Evolutionary conservation across 2,797 vertebrate genomes (phyloP).

Genomic region (Aphelocoma californica): DNA sequence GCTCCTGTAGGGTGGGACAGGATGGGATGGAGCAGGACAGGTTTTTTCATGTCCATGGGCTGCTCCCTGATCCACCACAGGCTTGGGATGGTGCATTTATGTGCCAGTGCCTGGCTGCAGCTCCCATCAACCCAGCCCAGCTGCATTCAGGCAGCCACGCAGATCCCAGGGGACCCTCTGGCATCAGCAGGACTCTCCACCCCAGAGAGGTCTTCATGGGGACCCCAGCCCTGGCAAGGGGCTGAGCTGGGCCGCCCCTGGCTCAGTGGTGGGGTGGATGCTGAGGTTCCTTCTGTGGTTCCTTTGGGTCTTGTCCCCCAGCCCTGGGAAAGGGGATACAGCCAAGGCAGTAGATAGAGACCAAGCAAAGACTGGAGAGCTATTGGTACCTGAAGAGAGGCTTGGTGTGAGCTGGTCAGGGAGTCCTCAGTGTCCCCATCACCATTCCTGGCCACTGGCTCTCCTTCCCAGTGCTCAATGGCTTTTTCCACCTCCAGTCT

Average conservation of each 20-base stretch:
- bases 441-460: neutral
- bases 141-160: neutral
- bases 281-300: neutral
- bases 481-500: neutral
- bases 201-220: neutral
- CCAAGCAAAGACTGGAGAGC: neutral
- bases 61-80: neutral
- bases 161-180: neutral
- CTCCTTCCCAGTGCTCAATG: neutral
- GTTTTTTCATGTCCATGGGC: fast-evolving
- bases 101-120: neutral
- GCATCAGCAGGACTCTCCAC: neutral
- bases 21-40: neutral
- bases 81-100: neutral
- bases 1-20: fast-evolving
- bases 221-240: neutral
- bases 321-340: neutral
- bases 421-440: neutral
- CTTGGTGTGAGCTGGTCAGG: neutral
- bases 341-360: neutral
- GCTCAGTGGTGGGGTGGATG: neutral
- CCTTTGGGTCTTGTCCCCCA: neutral
- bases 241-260: neutral
- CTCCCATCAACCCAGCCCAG: neutral
- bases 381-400: neutral